Conservation (phyloP, 2,797 vertebrate genomes). For the Nyctibius grandis region DNA sequence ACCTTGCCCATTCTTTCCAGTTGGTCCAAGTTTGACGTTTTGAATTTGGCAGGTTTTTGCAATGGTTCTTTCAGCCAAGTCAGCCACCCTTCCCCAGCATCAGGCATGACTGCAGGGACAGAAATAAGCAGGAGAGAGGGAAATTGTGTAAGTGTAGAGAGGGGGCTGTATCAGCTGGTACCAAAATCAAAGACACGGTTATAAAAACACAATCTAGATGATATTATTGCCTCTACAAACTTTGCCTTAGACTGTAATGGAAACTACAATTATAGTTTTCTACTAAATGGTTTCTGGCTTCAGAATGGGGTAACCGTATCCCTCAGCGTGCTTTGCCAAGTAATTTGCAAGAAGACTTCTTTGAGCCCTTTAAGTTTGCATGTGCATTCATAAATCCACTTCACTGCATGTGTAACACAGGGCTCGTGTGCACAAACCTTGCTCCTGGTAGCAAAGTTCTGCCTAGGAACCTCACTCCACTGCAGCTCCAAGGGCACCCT, state of each 20-base stretch:
- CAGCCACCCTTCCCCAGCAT: not conserved
- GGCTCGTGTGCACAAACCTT: not conserved
- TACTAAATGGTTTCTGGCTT: not conserved
- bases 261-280: not conserved
- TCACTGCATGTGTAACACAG: not conserved
- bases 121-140: not conserved
- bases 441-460: not conserved
- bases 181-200: not conserved
- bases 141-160: not conserved
- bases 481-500: not conserved
- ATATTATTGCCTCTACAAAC: not conserved
- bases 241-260: not conserved
- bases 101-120: not conserved
- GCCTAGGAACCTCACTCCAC: not conserved
- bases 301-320: not conserved
- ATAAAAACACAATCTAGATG: not conserved
- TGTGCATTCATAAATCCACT: not conserved
- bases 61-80: not conserved
- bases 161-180: not conserved
- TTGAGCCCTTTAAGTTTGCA: not conserved
- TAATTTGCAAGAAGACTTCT: not conserved
- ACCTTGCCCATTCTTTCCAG: not conserved
- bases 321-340: not conserved
- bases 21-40: not conserved
- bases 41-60: not conserved